Conservation (phyloP, 1,140 invertebrate species). For the Zophobas morio region DNA sequence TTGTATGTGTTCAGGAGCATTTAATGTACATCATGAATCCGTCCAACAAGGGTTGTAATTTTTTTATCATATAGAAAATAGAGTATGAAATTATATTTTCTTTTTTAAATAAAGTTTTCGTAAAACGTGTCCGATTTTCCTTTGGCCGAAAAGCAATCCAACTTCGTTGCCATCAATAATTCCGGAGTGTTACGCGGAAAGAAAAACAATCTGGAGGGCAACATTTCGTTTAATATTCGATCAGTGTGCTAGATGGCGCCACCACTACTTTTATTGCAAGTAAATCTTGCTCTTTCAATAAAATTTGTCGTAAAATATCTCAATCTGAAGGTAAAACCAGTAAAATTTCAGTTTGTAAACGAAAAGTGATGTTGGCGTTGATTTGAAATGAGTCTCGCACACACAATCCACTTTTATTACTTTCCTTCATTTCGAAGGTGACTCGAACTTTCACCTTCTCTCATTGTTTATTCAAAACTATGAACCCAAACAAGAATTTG, state of each 20-base stretch:
- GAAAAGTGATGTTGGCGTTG: constrained; percentile 16
- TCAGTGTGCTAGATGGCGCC: constrained; percentile 1
- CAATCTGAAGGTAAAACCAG: constrained; percentile 14
- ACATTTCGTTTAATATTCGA: not conserved
- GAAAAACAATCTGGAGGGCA: no score
- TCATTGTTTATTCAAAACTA: constrained; percentile 14
- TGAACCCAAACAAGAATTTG: constrained; percentile 9
- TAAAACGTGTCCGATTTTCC: not conserved
- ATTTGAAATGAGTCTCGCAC: constrained; percentile 24
- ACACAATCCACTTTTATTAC: constrained; percentile 17
- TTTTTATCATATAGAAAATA: constrained; percentile 23
- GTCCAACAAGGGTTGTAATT: constrained; percentile 36
- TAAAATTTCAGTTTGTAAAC: constrained; percentile 26
- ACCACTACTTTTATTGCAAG: constrained; percentile 2
- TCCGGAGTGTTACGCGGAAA: no score
- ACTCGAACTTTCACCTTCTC: constrained; percentile 9
- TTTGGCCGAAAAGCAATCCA: not conserved
- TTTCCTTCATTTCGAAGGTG: constrained; percentile 13
- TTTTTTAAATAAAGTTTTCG: constrained; percentile 26
- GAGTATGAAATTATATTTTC: constrained; percentile 18
- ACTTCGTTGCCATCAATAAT: no score
- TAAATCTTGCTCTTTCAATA: constrained; percentile 9
- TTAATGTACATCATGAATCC: constrained; percentile 23
- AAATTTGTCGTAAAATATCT: constrained; percentile 36
- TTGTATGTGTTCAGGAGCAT: constrained; percentile 12